A percentile compares a stretch with the other conserved stretches of the same genome.
Conservation (phyloP, 2,888 invertebrate species). For the Orchesella flavescens region DNA sequence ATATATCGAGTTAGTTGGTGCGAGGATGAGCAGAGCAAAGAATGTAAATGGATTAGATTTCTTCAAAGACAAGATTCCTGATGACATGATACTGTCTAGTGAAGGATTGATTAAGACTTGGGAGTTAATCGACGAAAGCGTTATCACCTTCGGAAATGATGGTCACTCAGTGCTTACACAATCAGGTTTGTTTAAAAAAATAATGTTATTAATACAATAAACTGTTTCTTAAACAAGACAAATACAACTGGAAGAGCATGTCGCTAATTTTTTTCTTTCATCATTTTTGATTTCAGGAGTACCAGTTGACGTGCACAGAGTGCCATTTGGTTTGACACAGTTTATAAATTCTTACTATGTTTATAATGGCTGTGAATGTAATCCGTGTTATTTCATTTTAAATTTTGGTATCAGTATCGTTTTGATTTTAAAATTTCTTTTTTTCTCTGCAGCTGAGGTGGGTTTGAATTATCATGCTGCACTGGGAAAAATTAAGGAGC, state of each 20-base stretch:
- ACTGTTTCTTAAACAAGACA: too few relatives aligned
- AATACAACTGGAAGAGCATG: too few relatives aligned
- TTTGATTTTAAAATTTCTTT: too few relatives aligned
- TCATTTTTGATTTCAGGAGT: too few relatives aligned
- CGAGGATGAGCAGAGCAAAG: background rate
- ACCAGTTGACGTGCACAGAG: constrained; percentile 74
- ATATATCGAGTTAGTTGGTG: background rate
- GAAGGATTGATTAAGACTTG: background rate
- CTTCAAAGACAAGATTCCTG: constrained; percentile 11
- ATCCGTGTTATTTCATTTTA: too few relatives aligned
- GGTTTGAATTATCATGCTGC: too few relatives aligned
- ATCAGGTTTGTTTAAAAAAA: too few relatives aligned
- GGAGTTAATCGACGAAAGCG: constrained; percentile 11
- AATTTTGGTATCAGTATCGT: too few relatives aligned
- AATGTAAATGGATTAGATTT: background rate
- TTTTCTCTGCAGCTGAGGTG: too few relatives aligned
- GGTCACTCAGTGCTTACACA: background rate
- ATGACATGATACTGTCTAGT: constrained; percentile 42
- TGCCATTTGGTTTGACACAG: constrained; percentile 70
- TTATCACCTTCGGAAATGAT: background rate
- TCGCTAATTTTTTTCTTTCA: too few relatives aligned
- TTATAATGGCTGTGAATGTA: constrained; percentile 84
- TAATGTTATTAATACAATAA: too few relatives aligned
- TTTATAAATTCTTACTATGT: constrained; percentile 75
- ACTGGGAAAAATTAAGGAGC: too few relatives aligned